Percentiles rank a stretch among this genome's conserved stretches.
These are phyloP conservation scores for Cardiocondyla obscurior DNA, from an alignment of 1,140 invertebrate genomes.

Conservation along the genomic window DNA sequence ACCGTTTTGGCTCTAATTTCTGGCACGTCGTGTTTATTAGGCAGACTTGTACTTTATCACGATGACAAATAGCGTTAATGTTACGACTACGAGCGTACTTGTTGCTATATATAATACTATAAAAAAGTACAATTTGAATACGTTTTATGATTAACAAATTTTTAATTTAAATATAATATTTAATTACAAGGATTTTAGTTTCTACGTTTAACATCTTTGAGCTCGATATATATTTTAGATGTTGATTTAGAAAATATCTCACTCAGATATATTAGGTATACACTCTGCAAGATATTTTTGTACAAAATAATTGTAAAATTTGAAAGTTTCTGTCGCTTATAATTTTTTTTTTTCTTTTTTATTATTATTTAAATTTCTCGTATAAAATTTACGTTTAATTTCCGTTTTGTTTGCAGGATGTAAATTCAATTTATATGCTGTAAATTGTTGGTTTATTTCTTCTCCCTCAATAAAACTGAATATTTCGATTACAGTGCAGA, in stretches of 20 bases:
- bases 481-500: neutral
- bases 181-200: conserved; percentile 12
- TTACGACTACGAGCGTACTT: neutral
- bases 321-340: neutral
- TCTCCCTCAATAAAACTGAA: conserved; percentile 8
- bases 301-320: neutral
- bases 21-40: neutral
- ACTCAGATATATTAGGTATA: neutral
- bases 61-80: neutral
- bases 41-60: neutral
- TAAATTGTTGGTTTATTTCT: neutral
- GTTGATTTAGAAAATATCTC: neutral
- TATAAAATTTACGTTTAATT: conserved; percentile 14
- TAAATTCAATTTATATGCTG: conserved; percentile 1
- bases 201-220: neutral
- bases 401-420: neutral
- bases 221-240: conserved; percentile 20
- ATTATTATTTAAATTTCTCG: neutral
- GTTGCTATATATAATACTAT: neutral
- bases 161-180: neutral
- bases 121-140: neutral
- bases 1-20: conserved; percentile 32
- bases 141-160: no score
- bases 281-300: neutral
- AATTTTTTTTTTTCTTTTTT: neutral